Percentiles rank a stretch among this genome's conserved stretches.
phyloP scores from a whole-genome alignment of 2,888 invertebrate genomes.

The Metallyticus violacea region DNA sequence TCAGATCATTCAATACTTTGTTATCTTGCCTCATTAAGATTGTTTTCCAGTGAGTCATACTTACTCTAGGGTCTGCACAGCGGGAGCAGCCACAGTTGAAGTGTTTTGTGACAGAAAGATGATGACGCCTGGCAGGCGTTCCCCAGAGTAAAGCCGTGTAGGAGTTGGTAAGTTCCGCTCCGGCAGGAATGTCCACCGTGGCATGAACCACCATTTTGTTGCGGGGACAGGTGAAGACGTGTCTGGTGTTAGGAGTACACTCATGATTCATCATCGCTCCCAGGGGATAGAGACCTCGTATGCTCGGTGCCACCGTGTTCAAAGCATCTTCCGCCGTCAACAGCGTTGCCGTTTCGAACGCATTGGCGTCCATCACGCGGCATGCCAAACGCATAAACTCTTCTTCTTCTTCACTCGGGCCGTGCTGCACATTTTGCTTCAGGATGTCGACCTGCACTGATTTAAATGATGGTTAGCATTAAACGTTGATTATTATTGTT shows the following conservation, averaged over 20 bases:
- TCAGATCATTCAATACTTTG: too few species aligned
- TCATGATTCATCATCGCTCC: constrained; percentile 67
- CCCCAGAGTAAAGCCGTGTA: constrained; percentile 68
- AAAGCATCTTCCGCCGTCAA: background rate
- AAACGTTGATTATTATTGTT: too few species aligned
- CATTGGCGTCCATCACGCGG: constrained; percentile 63
- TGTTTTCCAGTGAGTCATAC: background rate
- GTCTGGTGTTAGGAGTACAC: constrained; percentile 65
- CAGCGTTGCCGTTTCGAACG: constrained; percentile 56
- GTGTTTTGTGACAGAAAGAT: constrained; percentile 64
- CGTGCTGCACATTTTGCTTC: constrained; percentile 49
- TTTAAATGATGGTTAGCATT: too few species aligned
- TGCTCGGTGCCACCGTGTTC: constrained; percentile 40
- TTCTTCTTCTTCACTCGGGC: constrained; percentile 56
- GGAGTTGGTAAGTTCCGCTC: constrained; percentile 62
- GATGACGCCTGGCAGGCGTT: constrained; percentile 59
- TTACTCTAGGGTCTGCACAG: constrained; percentile 60
- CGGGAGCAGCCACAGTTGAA: constrained; percentile 64
- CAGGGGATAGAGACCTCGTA: constrained; percentile 65
- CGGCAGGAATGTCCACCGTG: constrained; percentile 55
- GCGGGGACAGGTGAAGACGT: constrained; percentile 53
- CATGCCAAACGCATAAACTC: constrained; percentile 58
- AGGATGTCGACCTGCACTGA: constrained; percentile 49
- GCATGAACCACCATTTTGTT: constrained; percentile 61
- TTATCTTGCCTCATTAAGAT: too few species aligned